Evolutionary conservation across 2,888 invertebrate genomes (phyloP).

Genomic region (Epirrita christyi): DNA sequence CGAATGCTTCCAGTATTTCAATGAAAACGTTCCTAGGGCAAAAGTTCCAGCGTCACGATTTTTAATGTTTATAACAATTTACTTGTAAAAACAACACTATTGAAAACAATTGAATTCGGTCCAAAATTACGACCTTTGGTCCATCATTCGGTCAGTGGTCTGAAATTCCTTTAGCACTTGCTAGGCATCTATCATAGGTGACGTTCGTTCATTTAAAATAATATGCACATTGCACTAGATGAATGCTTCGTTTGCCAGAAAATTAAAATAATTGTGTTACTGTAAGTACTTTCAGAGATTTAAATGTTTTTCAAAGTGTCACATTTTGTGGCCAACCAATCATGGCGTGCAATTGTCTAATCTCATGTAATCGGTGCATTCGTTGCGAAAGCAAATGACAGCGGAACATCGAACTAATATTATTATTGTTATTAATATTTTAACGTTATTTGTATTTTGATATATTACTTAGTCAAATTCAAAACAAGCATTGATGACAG

Average conservation of each 20-base stretch:
- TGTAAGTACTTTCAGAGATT: not conserved
- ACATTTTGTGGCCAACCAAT: too few species aligned
- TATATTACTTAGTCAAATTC: too few species aligned
- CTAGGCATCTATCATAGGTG: constrained; percentile 16
- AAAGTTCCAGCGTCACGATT: constrained; percentile 51
- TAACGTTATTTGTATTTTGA: too few species aligned
- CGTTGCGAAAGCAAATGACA: too few species aligned
- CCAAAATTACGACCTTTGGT: constrained; percentile 47
- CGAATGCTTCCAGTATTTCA: constrained; percentile 58
- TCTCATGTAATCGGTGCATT: too few species aligned
- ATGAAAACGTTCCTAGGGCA: constrained; percentile 36
- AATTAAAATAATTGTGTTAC: not conserved
- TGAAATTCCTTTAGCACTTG: constrained; percentile 21
- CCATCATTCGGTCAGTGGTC: constrained; percentile 33
- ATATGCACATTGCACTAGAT: not conserved
- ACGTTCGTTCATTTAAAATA: constrained; percentile 4
- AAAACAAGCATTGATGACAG: too few species aligned
- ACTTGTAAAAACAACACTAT: constrained; percentile 38
- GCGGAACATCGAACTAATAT: too few species aligned
- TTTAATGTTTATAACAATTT: constrained; percentile 37
- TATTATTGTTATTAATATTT: too few species aligned
- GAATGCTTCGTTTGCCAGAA: not conserved
- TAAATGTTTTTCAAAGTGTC: too few species aligned
- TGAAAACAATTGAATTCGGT: constrained; percentile 47
- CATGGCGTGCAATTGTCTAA: too few species aligned